These are phyloP conservation scores for Apis florea DNA, from an alignment of 1,140 invertebrate species.

Conservation along the genomic window DNA sequence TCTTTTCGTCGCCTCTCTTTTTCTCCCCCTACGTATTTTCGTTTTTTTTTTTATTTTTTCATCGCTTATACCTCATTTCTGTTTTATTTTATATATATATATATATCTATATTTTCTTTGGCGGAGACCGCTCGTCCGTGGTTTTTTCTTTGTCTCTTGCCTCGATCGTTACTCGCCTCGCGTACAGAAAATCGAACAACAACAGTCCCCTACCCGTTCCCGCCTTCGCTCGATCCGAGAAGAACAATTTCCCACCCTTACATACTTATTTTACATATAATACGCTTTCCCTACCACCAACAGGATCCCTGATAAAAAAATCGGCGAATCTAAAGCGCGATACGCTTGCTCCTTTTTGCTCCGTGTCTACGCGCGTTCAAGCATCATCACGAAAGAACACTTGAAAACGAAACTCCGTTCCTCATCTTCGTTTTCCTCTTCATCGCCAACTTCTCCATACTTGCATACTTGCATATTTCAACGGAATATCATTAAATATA, in stretches of 20 bases:
- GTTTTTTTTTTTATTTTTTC: neutral
- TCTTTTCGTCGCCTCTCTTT: slow-evolving; percentile 52
- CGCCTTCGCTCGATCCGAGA: neutral
- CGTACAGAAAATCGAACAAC: neutral
- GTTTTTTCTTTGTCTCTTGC: neutral
- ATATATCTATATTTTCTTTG: neutral
- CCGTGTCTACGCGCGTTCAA: slow-evolving; percentile 1
- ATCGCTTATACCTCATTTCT: neutral
- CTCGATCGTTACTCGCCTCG: slow-evolving; percentile 22
- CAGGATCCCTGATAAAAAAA: neutral
- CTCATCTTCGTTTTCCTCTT: too few relatives aligned
- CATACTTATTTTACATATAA: neutral
- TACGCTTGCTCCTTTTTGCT: neutral
- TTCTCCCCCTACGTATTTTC: slow-evolving; percentile 5
- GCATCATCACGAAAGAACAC: too few relatives aligned
- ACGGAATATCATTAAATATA: too few relatives aligned
- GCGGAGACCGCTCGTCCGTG: slow-evolving; percentile 22
- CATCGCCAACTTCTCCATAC: too few relatives aligned
- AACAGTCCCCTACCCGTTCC: neutral
- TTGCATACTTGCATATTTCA: too few relatives aligned
- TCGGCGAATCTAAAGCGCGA: neutral
- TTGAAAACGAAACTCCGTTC: too few relatives aligned
- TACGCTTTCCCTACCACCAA: neutral
- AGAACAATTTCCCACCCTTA: neutral
- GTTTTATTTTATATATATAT: neutral